Evolutionary conservation across 1,140 invertebrate genomes (phyloP), one percentile per base, ranked within the genome.

Genomic region (Hydropsyche tenuis): DNA sequence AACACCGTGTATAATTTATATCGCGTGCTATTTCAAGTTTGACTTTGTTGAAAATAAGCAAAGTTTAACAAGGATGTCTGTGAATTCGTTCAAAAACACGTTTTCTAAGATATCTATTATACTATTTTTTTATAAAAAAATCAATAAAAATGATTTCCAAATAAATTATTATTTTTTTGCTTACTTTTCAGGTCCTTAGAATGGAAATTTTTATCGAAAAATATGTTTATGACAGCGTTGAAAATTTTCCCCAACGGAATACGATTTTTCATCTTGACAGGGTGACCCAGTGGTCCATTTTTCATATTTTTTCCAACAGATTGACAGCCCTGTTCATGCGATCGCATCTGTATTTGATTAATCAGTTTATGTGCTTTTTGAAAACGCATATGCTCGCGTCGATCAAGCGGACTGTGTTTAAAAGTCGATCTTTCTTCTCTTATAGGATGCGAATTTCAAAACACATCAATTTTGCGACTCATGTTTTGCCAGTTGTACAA

Each of bases 331-430:
- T 45, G 46, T n/a, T 37, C 30, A 72, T 22, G 20, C 22, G 46
- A 14, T 70, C 18, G 25, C 69, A 72, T 72, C 69, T 63, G 42
- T 72, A 53, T 63, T 60, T 72, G 60, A 72, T 72, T 72, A 72
- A 72, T 72, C 60, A 23, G 69, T 72, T 72, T 72, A n/a, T 25
- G 30, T 37, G 9, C 30, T n/a, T 18, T 63, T 37, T 27, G 11
- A 22, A 16, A 16, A 23, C 18, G 51, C 51, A n/a, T 22, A 11
- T 68, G 43, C 48, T 68, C 45, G 48, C 45, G 14, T 4, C 65
- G 16, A 68, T 37, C 45, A 43, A 4, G 9, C 30, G 30, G 3
- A 4, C 9, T 37, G 30, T 37, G 30, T 37, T 37, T 37, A 37
- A n/a, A 37, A 37, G 30, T 37, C 9, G 3, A 37, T 37, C 3